These are phyloP conservation scores for Gymnopithys bicolor DNA, from an alignment of 2,797 vertebrate genomes.

Conservation along the genomic window DNA sequence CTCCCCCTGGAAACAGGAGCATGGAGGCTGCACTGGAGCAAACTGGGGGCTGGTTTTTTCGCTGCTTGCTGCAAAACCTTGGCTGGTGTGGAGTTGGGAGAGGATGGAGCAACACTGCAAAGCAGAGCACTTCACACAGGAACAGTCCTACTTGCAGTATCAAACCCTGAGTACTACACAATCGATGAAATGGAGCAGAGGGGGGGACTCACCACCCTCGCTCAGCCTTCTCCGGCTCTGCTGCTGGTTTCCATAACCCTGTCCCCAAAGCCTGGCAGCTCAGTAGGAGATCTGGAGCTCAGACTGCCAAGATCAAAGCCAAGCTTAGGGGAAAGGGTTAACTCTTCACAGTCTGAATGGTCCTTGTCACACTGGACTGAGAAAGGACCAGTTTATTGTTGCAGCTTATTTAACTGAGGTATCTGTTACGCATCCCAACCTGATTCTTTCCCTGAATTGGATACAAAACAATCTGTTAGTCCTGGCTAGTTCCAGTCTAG, in stretches of 20 bases:
- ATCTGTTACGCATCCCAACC: conserved; percentile 66
- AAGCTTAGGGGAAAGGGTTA: neutral
- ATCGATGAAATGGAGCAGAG: neutral
- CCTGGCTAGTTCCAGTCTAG: conserved; percentile 65
- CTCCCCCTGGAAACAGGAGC: neutral
- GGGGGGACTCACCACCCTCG: neutral
- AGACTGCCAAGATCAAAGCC: neutral
- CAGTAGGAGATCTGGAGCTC: conserved; percentile 31
- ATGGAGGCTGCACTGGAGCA: neutral
- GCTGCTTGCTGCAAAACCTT: neutral
- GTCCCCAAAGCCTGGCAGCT: conserved; percentile 23
- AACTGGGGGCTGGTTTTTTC: neutral
- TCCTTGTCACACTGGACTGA: neutral
- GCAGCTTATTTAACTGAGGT: conserved; percentile 75
- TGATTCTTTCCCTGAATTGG: conserved; percentile 68
- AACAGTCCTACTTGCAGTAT: conserved; percentile 30
- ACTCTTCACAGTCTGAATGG: conserved; percentile 67
- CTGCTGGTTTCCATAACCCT: conserved; percentile 52
- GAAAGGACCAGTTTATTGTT: conserved; percentile 28
- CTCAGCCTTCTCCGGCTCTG: neutral
- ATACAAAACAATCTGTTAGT: conserved; percentile 63
- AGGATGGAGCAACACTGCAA: neutral
- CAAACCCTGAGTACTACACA: conserved; percentile 71
- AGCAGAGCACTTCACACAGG: neutral
- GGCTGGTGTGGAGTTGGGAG: neutral